A percentile compares a stretch with the other conserved stretches of the same genome.
Conservation (phyloP, 2,888 invertebrate species). For the Schizaphis graminum region DNA sequence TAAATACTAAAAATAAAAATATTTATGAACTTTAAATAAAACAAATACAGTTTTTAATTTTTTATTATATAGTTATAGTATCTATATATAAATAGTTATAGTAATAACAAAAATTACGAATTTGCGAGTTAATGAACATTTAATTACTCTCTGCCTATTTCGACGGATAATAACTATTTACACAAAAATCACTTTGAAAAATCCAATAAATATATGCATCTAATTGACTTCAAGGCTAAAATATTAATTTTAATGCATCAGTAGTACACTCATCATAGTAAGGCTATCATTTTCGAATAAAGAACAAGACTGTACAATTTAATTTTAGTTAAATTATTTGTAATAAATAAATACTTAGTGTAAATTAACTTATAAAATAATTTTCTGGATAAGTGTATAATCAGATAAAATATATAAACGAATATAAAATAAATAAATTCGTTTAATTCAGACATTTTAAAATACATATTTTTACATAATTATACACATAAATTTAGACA, state of each 20-base stretch:
- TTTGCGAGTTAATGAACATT: background rate
- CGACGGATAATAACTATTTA: background rate
- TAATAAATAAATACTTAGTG: background rate
- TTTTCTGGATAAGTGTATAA: background rate
- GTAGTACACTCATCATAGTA: background rate
- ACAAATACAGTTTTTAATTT: background rate
- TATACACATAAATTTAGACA: background rate
- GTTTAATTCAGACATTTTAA: background rate
- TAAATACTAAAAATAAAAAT: background rate
- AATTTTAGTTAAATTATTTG: background rate
- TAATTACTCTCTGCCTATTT: background rate
- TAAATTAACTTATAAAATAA: background rate
- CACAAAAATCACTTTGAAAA: background rate
- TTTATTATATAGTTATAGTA: too few species aligned
- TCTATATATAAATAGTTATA: background rate
- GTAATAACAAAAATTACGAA: background rate
- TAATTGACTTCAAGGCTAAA: constrained; percentile 43
- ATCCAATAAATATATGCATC: constrained; percentile 35
- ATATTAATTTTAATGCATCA: constrained; percentile 30
- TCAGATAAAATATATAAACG: background rate
- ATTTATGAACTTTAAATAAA: background rate
- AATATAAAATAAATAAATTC: background rate
- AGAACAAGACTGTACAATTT: background rate
- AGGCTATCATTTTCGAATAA: constrained; percentile 37
- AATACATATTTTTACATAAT: background rate